These are phyloP conservation scores for Trichonephila clavipes DNA, from an alignment of 1,140 invertebrate species.

Conservation along the genomic window DNA sequence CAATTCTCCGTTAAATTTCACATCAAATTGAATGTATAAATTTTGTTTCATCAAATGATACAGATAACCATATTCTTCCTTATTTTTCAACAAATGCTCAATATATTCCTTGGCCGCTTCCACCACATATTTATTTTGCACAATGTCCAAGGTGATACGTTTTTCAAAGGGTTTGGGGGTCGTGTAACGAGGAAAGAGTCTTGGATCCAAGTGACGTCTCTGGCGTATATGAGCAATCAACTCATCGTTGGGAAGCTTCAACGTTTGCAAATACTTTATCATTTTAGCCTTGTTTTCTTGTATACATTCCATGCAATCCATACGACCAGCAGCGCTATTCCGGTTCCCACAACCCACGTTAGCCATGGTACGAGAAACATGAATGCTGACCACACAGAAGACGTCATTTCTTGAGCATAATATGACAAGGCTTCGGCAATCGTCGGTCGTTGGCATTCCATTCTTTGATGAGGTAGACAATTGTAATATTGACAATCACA, in stretches of 20 bases:
- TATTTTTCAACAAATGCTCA: background rate
- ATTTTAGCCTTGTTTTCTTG: background rate
- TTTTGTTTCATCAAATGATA: slow-evolving; percentile 18
- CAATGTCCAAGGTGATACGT: background rate
- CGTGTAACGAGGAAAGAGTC: background rate
- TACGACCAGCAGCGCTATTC: background rate
- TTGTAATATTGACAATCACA: background rate
- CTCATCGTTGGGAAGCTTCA: background rate
- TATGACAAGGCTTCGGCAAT: too few species aligned
- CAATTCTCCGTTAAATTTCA: slow-evolving; percentile 42
- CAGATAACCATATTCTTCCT: slow-evolving; percentile 36
- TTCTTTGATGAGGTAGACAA: background rate
- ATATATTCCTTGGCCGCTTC: background rate
- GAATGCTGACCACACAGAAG: too few species aligned
- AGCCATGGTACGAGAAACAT: too few species aligned
- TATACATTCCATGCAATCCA: too few species aligned
- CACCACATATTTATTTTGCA: background rate
- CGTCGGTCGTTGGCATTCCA: slow-evolving; percentile 33
- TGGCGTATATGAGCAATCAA: background rate
- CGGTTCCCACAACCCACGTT: background rate
- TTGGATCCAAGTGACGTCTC: background rate
- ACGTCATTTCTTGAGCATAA: too few species aligned
- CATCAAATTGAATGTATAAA: background rate
- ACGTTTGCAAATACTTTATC: too few species aligned
- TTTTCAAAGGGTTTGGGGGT: background rate